phyloP scores from a whole-genome alignment of 2,888 invertebrate genomes.

The Plutella xylostella region DNA sequence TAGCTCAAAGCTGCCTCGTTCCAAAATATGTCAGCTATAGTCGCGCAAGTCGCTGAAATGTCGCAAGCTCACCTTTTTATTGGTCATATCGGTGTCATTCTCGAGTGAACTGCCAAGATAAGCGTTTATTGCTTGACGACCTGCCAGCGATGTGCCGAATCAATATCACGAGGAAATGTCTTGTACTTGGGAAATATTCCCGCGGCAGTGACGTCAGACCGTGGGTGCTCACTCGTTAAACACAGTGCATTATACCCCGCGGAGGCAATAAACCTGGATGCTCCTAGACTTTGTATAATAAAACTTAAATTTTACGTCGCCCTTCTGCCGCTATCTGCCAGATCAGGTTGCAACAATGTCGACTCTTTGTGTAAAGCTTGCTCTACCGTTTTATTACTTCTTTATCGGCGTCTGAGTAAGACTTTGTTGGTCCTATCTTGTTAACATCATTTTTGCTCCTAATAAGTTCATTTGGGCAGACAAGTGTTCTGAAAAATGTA shows the following conservation, averaged over 20 bases:
- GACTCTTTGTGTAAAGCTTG: slow-evolving; percentile 42
- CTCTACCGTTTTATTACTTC: slow-evolving; percentile 22
- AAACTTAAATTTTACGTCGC: slow-evolving; percentile 40
- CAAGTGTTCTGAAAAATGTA: too few relatives aligned
- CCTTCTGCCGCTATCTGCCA: slow-evolving; percentile 38
- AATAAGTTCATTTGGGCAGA: too few relatives aligned
- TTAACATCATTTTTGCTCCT: not conserved
- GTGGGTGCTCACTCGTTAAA: too few relatives aligned
- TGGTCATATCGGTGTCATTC: slow-evolving; percentile 47
- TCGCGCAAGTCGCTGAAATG: slow-evolving; percentile 39
- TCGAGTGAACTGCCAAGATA: slow-evolving; percentile 53
- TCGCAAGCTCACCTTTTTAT: slow-evolving; percentile 36
- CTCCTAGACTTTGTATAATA: slow-evolving; percentile 39
- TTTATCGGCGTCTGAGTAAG: too few relatives aligned
- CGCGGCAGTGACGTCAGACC: too few relatives aligned
- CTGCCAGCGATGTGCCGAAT: slow-evolving; percentile 42
- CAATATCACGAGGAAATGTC: slow-evolving; percentile 31
- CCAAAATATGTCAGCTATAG: slow-evolving; percentile 50
- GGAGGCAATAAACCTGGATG: too few relatives aligned
- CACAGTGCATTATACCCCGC: not conserved
- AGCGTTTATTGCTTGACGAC: slow-evolving; percentile 54
- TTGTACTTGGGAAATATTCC: too few relatives aligned
- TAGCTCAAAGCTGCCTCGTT: slow-evolving; percentile 52
- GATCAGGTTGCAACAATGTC: slow-evolving; percentile 41
- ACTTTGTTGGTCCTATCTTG: slow-evolving; percentile 2